Base-by-base conservation (phyloP, 2,113 vertebrate species). In the Anolis carolinensis region DNA sequence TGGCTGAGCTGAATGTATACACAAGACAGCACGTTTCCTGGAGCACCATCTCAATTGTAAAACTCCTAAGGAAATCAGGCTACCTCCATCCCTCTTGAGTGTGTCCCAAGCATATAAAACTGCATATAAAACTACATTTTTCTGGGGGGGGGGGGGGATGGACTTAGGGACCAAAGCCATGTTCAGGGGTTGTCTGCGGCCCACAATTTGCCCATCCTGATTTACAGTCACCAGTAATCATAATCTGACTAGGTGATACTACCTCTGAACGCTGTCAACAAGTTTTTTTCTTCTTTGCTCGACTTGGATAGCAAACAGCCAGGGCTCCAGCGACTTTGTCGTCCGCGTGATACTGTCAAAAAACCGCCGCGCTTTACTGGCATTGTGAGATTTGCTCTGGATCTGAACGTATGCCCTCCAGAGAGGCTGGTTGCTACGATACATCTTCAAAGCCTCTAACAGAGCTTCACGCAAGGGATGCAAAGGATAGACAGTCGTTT, bases 221-320 rank as follows among this genome's bases (percentile, higher is more conserved):
- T 27, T 68, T 0, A 48, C n/a, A 13, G 16, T 74, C 10, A 71
- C 44, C 0, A 0, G 34, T 32, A 11, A 3, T 6, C 14, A 0
- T 2, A 44, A 32, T 3, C 7, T 11, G 7, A 20, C 81, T 36
- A 0, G 77, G 59, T 0, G 55, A 1, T 25, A 78, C 93, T 95
- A 99, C 98, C 98, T 97, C 90, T 97, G 97, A 72, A 98, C 97
- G 23, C 93, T 92, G 16, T 99, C 98, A 73, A 96, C 95, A 81
- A 98, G 96, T 59, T 96, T 97, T 92, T 98, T 99, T 90, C 98
- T 97, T 92, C 96, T 96, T 91, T 97, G 96, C 95, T 99, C 98
- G 13, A 97, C 97, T 82, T 96, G 96, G 81, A 99, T 96, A 9
- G 98, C 97, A 82, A 99, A 99, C 79, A 99, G 91, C 95, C 96